Evolutionary conservation across 2,888 invertebrate species (phyloP).

Genomic region (Hemaris fuciformis): DNA sequence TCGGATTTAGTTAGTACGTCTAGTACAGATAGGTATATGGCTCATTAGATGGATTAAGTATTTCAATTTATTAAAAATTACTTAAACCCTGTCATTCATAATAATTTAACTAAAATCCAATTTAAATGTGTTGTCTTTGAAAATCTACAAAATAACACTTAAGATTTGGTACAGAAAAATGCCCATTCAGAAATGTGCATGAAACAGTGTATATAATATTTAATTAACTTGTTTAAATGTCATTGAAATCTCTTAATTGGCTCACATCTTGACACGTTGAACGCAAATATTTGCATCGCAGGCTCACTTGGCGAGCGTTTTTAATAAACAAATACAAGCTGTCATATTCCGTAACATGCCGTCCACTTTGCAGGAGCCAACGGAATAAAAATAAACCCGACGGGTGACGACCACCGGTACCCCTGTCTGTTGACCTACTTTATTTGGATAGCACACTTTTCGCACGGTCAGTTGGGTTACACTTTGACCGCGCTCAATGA

Average conservation of each 20-base stretch:
- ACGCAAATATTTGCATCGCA: neutral
- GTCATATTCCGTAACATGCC: slow-evolving; percentile 15
- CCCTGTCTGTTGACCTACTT: slow-evolving; percentile 25
- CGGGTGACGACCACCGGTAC: slow-evolving; percentile 25
- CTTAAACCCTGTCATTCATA: too few relatives aligned
- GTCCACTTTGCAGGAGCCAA: slow-evolving; percentile 26
- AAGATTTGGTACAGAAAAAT: too few relatives aligned
- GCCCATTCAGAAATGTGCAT: too few relatives aligned
- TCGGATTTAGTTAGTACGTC: too few relatives aligned
- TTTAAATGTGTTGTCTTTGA: too few relatives aligned
- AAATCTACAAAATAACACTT: too few relatives aligned
- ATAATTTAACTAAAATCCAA: too few relatives aligned
- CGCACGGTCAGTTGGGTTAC: slow-evolving; percentile 8
- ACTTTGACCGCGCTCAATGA: slow-evolving; percentile 5
- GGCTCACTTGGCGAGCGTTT: neutral
- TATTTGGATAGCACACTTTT: slow-evolving; percentile 9
- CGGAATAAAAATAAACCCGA: slow-evolving; percentile 27
- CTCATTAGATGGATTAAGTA: too few relatives aligned
- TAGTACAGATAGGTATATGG: too few relatives aligned
- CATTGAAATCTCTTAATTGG: neutral
- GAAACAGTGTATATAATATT: too few relatives aligned
- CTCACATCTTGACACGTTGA: neutral
- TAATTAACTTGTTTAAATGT: neutral
- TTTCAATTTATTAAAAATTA: too few relatives aligned
- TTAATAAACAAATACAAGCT: neutral